A percentile compares a stretch with the other conserved stretches of the same genome.
Conservation (phyloP, 1,140 invertebrate species). For the Drosophila mojavensis region DNA sequence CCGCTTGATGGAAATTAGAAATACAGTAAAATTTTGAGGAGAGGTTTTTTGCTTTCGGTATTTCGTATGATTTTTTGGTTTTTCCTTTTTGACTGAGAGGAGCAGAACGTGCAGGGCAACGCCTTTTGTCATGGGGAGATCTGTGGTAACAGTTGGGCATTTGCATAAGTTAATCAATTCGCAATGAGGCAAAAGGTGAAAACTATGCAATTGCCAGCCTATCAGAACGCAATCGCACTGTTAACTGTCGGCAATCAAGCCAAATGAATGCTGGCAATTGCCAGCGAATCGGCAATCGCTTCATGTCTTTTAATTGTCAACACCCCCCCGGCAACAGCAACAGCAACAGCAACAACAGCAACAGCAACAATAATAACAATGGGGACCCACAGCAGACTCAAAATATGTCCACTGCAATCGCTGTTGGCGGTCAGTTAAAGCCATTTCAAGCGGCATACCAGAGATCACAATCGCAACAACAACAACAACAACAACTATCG, state of each 20-base stretch:
- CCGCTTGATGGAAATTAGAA: conserved; percentile 77
- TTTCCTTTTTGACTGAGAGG: conserved; percentile 24
- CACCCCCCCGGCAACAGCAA: conserved; percentile 21
- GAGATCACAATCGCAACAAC: conserved; percentile 63
- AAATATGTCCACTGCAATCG: conserved; percentile 48
- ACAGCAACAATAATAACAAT: conserved; percentile 20
- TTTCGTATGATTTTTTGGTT: background rate
- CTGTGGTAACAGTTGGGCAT: conserved; percentile 57
- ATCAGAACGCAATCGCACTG: conserved; percentile 39
- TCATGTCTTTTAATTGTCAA: conserved; percentile 65
- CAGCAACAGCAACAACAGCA: conserved; percentile 8
- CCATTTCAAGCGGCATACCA: conserved; percentile 57
- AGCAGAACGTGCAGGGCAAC: conserved; percentile 71
- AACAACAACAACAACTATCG: conserved; percentile 44
- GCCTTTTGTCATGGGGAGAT: conserved; percentile 71
- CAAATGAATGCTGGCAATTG: conserved; percentile 39
- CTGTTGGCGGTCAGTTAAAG: conserved; percentile 43
- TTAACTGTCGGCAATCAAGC: conserved; percentile 54
- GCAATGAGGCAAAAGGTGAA: conserved; percentile 78
- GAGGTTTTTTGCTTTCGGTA: conserved; percentile 38
- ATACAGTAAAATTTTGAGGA: conserved; percentile 45
- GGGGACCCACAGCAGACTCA: conserved; percentile 3
- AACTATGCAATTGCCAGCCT: conserved; percentile 45
- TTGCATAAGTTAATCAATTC: conserved; percentile 83
- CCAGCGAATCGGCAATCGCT: conserved; percentile 41